These are phyloP conservation scores for Peromyscus aztecus DNA, from an alignment of 2,797 vertebrate species.

Conservation along the genomic window DNA sequence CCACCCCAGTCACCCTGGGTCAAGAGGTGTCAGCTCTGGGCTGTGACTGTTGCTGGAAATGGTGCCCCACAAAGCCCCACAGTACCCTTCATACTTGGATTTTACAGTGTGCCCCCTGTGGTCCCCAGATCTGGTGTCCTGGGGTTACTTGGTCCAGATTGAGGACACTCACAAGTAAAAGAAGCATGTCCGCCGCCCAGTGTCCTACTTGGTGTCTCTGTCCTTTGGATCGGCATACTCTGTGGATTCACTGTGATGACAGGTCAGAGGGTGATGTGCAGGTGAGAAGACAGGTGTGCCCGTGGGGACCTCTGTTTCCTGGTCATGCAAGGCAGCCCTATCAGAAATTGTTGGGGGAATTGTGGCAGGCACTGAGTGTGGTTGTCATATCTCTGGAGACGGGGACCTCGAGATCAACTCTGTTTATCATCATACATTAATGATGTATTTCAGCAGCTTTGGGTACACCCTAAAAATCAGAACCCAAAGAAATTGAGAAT, in stretches of 20 bases:
- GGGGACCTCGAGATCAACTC: accelerated
- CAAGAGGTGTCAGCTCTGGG: neutral
- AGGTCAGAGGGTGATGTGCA: neutral
- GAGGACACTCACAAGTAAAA: neutral
- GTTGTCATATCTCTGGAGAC: neutral
- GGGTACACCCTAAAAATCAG: neutral
- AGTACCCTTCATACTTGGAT: no score
- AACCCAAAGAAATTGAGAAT: neutral
- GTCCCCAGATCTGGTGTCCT: neutral
- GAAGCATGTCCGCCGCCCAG: neutral
- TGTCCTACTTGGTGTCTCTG: accelerated
- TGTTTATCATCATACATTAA: accelerated
- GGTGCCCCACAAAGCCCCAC: neutral
- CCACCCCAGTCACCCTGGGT: accelerated
- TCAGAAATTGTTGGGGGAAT: neutral
- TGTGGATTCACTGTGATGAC: accelerated
- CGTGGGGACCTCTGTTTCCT: neutral
- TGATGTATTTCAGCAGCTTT: neutral
- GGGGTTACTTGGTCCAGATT: accelerated
- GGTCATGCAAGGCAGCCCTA: accelerated
- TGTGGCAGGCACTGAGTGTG: accelerated
- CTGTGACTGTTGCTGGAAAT: neutral
- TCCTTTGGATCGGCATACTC: neutral
- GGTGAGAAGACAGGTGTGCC: neutral
- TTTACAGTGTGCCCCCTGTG: neutral